phyloP scores from a whole-genome alignment of 1,140 invertebrate genomes.

The Neocloeon triangulifer region DNA sequence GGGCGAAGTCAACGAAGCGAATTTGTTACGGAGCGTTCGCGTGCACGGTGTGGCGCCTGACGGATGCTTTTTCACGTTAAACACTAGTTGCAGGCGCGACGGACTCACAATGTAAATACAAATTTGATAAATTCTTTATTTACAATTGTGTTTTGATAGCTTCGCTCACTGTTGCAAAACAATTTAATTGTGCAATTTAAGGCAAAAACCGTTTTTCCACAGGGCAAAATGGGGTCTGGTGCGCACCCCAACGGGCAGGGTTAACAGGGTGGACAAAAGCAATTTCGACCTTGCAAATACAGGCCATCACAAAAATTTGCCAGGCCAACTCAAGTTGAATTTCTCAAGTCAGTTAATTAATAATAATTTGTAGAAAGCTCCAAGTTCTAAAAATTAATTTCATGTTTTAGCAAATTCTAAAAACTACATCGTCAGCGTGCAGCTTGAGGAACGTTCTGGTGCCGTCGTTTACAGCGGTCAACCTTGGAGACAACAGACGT shows the following conservation, averaged over 20 bases:
- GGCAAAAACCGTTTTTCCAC: neutral
- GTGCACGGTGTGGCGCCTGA: slow-evolving; percentile 16
- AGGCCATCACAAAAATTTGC: too few relatives aligned
- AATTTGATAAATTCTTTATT: too few relatives aligned
- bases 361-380: too few relatives aligned
- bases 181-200: too few relatives aligned
- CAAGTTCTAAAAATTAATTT: too few relatives aligned
- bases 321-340: too few relatives aligned
- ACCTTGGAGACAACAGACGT: slow-evolving; percentile 10
- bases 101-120: slow-evolving; percentile 21
- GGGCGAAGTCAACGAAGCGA: slow-evolving; percentile 13
- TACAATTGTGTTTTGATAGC: too few relatives aligned
- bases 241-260: neutral
- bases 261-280: neutral
- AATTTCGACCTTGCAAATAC: too few relatives aligned
- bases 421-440: slow-evolving; percentile 8
- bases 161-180: too few relatives aligned
- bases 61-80: slow-evolving; percentile 20
- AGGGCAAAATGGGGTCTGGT: neutral
- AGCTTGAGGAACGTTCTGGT: slow-evolving; percentile 3
- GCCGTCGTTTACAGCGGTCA: slow-evolving; percentile 11
- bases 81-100: slow-evolving; percentile 16
- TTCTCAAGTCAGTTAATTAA: too few relatives aligned
- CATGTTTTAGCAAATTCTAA: too few relatives aligned
- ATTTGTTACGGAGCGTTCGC: slow-evolving; percentile 14